Percentiles rank a stretch among this genome's conserved stretches.
phyloP scores from a whole-genome alignment of 2,888 invertebrate species.

The Mesopsocus fuscifrons region DNA sequence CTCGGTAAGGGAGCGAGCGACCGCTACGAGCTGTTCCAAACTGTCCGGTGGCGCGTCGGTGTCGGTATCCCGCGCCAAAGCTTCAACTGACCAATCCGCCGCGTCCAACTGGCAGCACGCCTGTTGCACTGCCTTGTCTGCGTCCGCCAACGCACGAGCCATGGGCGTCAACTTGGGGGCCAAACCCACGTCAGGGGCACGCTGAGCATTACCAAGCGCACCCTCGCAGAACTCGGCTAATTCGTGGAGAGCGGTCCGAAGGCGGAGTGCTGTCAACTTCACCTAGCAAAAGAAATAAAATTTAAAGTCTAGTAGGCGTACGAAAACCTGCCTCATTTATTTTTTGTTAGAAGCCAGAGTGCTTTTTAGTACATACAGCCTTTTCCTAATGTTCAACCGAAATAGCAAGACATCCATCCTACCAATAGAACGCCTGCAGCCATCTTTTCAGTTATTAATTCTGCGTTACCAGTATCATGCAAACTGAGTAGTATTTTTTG shows the following conservation, averaged over 20 bases:
- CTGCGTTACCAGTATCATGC: too few relatives aligned
- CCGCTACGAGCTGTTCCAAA: slow-evolving; percentile 34
- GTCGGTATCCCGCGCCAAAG: slow-evolving; percentile 33
- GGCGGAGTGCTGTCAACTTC: slow-evolving; percentile 54
- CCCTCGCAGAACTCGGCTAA: slow-evolving; percentile 78
- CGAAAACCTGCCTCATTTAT: too few relatives aligned
- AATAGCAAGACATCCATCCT: too few relatives aligned
- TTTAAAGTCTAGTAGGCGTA: too few relatives aligned
- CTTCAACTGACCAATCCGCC: slow-evolving; percentile 58
- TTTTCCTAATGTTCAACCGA: too few relatives aligned
- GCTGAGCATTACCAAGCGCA: slow-evolving; percentile 66
- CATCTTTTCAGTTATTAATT: too few relatives aligned
- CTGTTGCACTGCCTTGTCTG: slow-evolving; percentile 60
- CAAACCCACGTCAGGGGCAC: slow-evolving; percentile 62
- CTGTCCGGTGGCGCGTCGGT: slow-evolving; percentile 22
- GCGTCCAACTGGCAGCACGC: slow-evolving; percentile 53
- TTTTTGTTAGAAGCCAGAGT: too few relatives aligned
- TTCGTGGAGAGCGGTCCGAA: slow-evolving; percentile 67
- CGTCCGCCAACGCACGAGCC: slow-evolving; percentile 59
- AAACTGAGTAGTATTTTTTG: too few relatives aligned
- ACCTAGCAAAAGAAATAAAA: too few relatives aligned
- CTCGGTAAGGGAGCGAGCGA: slow-evolving; percentile 69
- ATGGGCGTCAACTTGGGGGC: slow-evolving; percentile 55
- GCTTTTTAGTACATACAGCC: too few relatives aligned
- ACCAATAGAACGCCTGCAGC: too few relatives aligned